phyloP scores from a whole-genome alignment of 2,888 invertebrate species.

The Willowsia nigromaculata region DNA sequence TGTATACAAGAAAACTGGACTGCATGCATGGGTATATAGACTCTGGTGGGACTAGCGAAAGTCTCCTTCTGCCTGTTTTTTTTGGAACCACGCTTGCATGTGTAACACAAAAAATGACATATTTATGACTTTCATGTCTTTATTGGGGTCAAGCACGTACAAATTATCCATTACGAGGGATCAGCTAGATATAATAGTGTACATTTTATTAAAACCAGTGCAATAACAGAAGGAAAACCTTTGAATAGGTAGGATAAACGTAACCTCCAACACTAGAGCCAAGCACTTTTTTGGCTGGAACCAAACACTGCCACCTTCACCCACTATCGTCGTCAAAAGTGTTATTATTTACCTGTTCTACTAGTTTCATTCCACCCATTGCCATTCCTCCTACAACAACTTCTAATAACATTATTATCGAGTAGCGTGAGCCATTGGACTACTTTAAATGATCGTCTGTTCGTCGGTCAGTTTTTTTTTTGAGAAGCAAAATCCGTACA shows the following conservation, averaged over 20 bases:
- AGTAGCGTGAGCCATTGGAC: not conserved
- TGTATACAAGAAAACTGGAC: not conserved
- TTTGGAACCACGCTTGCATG: conserved; percentile 1
- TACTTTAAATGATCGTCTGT: not conserved
- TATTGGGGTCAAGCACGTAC: conserved; percentile 78
- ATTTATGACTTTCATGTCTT: conserved; percentile 66
- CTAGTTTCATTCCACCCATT: not conserved
- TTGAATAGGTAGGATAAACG: not conserved
- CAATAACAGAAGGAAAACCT: not conserved
- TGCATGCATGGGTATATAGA: not conserved
- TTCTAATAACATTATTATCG: not conserved
- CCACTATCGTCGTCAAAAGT: not conserved
- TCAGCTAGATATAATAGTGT: conserved; percentile 54
- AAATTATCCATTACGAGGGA: conserved; percentile 75
- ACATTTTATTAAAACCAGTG: conserved; percentile 25
- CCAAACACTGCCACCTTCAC: conserved; percentile 9
- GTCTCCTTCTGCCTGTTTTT: not conserved
- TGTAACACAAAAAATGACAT: conserved; percentile 49
- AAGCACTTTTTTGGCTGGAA: not conserved
- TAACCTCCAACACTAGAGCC: conserved; percentile 1
- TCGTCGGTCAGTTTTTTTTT: not conserved
- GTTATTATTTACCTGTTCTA: not conserved
- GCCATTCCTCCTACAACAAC: not conserved
- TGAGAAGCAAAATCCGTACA: too few species aligned
- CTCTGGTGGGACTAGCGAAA: too few species aligned